Conservation (phyloP, 2,888 invertebrate genomes). For the Rhagophthalmus giganteus region DNA sequence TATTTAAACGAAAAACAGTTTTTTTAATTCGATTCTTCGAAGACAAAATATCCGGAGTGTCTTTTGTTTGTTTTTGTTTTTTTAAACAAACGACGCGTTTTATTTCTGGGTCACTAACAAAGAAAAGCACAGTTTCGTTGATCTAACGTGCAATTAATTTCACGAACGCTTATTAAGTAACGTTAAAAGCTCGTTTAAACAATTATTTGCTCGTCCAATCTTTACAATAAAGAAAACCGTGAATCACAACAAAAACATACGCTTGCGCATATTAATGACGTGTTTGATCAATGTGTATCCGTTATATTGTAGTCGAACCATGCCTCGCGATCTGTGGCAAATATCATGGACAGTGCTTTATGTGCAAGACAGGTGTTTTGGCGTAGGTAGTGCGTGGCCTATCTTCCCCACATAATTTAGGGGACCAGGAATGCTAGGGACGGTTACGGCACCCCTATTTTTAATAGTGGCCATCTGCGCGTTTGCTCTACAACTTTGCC, state of each 20-base stretch:
- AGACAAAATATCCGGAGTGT: no score
- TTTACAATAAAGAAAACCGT: neutral
- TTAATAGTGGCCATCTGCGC: slow-evolving; percentile 17
- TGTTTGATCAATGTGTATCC: slow-evolving; percentile 50
- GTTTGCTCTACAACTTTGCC: slow-evolving; percentile 8
- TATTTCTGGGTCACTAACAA: neutral
- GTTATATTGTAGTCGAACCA: slow-evolving; percentile 28
- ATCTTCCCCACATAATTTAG: slow-evolving; percentile 18
- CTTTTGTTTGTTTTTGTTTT: no score
- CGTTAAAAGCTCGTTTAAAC: neutral
- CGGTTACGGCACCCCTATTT: slow-evolving; percentile 13
- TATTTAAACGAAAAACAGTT: no score
- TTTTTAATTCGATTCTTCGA: no score
- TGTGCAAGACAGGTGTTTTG: slow-evolving; percentile 30
- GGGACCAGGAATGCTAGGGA: slow-evolving; percentile 32
- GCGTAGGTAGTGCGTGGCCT: slow-evolving; percentile 11
- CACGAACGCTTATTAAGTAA: neutral
- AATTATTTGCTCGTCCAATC: neutral
- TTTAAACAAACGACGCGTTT: neutral
- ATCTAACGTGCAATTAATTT: neutral
- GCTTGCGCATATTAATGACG: slow-evolving; percentile 42
- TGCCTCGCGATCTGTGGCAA: slow-evolving; percentile 32
- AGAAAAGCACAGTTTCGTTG: neutral
- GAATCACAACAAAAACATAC: slow-evolving; percentile 22
- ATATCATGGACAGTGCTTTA: slow-evolving; percentile 19